Evolutionary conservation across 2,113 vertebrate genomes (phyloP).

Genomic region (Eonycteris spelaea): DNA sequence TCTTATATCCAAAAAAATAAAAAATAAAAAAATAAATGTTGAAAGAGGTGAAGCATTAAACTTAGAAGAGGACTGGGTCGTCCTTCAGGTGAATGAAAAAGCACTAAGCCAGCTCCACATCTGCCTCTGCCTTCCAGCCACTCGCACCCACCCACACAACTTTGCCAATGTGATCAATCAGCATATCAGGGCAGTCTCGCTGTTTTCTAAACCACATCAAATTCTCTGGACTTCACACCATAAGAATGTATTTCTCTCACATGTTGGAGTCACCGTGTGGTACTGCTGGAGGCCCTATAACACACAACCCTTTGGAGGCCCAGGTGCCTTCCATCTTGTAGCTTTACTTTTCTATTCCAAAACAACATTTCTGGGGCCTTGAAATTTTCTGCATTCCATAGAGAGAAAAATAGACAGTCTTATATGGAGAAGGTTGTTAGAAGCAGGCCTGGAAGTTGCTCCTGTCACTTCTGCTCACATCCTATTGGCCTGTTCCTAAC

Average conservation of each 20-base stretch:
- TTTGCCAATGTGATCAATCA: neutral
- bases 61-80: neutral
- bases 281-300: neutral
- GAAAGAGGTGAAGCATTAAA: neutral
- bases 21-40: neutral
- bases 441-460: neutral
- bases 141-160: neutral
- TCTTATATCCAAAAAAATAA: neutral
- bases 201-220: neutral
- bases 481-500: neutral
- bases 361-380: neutral
- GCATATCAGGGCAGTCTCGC: rapidly evolving
- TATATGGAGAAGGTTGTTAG: neutral
- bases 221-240: neutral
- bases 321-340: neutral
- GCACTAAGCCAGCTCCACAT: neutral
- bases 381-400: neutral
- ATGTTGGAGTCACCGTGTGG: neutral
- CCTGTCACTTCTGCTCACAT: neutral
- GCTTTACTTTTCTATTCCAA: neutral
- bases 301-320: neutral
- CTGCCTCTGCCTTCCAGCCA: neutral
- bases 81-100: neutral
- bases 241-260: neutral
- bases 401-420: neutral